phyloP scores from a whole-genome alignment of 2,113 vertebrate genomes.

The Megaceryle torquata region DNA sequence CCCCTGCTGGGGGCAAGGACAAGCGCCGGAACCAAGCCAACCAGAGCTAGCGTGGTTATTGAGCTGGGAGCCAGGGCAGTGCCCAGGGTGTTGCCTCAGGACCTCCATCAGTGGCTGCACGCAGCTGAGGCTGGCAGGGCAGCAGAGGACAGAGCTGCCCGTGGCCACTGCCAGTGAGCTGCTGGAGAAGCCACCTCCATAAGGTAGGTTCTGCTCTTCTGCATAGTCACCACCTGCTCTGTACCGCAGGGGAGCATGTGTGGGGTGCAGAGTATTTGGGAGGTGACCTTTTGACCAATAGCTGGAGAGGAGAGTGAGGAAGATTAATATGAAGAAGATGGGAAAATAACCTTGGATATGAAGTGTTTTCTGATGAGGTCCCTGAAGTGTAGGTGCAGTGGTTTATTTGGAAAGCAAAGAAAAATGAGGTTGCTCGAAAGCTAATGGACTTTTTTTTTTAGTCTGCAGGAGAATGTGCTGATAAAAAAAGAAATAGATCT shows the following conservation, averaged over 20 bases:
- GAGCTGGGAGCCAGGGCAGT: not conserved
- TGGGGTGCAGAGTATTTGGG: not conserved
- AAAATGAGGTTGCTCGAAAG: slow-evolving; percentile 69
- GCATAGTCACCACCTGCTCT: not conserved
- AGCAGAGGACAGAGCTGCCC: not conserved
- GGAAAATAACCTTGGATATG: slow-evolving; percentile 1
- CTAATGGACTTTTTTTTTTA: slow-evolving; percentile 45
- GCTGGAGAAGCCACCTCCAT: not conserved
- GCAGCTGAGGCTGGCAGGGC: not conserved
- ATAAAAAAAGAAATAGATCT: slow-evolving; percentile 70
- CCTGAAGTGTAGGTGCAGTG: slow-evolving; percentile 52
- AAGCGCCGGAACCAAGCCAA: not conserved
- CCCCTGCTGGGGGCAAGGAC: not conserved
- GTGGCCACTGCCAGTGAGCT: not conserved
- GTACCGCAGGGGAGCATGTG: fast-evolving
- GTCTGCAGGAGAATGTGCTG: slow-evolving; percentile 55
- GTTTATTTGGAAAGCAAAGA: slow-evolving; percentile 70
- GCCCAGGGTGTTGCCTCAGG: not conserved
- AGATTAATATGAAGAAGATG: not conserved
- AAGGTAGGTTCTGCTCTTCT: not conserved
- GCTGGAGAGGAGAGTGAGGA: not conserved
- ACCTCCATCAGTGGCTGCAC: not conserved
- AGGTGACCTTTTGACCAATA: not conserved
- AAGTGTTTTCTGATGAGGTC: not conserved
- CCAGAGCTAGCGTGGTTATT: not conserved